phyloP scores from a whole-genome alignment of 2,113 vertebrate genomes.

The Triplophysa tibetana region DNA sequence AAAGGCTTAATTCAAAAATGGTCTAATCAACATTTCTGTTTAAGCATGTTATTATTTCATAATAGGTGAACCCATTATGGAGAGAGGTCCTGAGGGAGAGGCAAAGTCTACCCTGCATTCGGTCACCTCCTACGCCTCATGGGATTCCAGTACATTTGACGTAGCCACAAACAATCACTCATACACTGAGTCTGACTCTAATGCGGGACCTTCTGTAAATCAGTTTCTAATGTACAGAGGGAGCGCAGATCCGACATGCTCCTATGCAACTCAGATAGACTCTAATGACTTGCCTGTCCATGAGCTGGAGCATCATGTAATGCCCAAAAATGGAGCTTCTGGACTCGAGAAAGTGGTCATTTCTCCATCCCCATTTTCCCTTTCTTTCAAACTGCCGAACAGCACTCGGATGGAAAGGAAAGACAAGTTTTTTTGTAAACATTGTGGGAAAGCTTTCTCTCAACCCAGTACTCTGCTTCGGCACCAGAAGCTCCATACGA shows the following conservation, averaged over 20 bases:
- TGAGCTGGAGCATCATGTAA: slow-evolving; percentile 25
- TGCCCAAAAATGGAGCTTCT: neutral
- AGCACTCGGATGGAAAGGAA: slow-evolving; percentile 3
- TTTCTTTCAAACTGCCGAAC: slow-evolving; percentile 7
- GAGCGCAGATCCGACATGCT: slow-evolving; percentile 12
- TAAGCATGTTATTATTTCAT: slow-evolving; percentile 11
- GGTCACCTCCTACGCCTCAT: slow-evolving; percentile 31
- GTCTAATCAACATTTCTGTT: neutral
- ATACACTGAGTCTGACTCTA: slow-evolving; percentile 28
- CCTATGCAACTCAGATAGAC: slow-evolving; percentile 26
- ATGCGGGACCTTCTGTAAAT: slow-evolving; percentile 26
- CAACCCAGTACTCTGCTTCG: slow-evolving; percentile 49
- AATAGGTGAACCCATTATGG: slow-evolving; percentile 19
- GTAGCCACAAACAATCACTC: slow-evolving; percentile 11
- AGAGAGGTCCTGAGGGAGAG: slow-evolving; percentile 3
- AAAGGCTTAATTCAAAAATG: neutral
- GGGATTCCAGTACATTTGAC: slow-evolving; percentile 37
- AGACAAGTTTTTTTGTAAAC: slow-evolving; percentile 54
- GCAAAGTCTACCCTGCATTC: slow-evolving; percentile 4
- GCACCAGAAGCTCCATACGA: slow-evolving; percentile 57
- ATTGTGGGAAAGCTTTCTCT: slow-evolving; percentile 54
- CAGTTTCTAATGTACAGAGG: slow-evolving; percentile 46
- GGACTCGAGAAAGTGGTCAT: neutral
- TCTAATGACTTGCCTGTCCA: slow-evolving; percentile 25
- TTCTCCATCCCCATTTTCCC: slow-evolving; percentile 8